phyloP scores from a whole-genome alignment of 2,888 invertebrate genomes.

The Rugalucina vietnamica region DNA sequence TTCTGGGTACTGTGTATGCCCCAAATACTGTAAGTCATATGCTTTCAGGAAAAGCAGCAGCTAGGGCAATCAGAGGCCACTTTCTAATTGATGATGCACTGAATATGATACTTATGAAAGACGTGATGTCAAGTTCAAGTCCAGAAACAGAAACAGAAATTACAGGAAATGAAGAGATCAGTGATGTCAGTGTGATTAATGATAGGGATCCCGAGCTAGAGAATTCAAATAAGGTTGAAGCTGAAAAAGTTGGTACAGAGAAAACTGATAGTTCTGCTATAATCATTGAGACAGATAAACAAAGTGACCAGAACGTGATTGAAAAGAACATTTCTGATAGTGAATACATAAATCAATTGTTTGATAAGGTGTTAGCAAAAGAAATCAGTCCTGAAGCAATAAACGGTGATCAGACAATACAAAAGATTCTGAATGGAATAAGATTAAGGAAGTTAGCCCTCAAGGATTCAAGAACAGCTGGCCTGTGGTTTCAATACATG shows the following conservation, averaged over 20 bases:
- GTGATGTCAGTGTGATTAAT: background rate
- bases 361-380: background rate
- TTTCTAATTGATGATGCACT: constrained; percentile 53
- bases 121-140: background rate
- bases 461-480: background rate
- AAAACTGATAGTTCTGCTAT: background rate
- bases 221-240: background rate
- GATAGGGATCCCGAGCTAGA: background rate
- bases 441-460: background rate
- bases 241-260: background rate
- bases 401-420: background rate
- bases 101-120: constrained; percentile 19
- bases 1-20: constrained; percentile 65
- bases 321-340: background rate
- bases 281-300: background rate
- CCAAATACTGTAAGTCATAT: constrained; percentile 65
- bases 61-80: constrained; percentile 63
- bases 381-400: background rate
- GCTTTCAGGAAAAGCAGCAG: constrained; percentile 66
- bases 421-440: background rate
- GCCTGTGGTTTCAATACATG: constrained; percentile 44
- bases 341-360: background rate
- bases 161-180: background rate
- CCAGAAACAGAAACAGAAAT: no score
- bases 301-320: background rate